phyloP scores from a whole-genome alignment of 1,140 invertebrate genomes.

The Euura lappo region DNA sequence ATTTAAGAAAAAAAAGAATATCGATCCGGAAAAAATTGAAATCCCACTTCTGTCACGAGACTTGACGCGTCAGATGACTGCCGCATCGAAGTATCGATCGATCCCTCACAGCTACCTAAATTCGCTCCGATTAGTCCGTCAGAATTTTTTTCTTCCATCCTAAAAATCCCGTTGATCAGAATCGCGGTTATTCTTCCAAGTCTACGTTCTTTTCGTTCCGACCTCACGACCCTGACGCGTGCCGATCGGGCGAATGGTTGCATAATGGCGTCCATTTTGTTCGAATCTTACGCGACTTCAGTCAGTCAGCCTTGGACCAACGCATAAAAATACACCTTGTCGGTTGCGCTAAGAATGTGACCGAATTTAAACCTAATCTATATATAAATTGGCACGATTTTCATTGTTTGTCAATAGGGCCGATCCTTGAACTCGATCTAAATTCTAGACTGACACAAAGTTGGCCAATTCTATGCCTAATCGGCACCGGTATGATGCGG shows the following conservation, averaged over 20 bases:
- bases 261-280: constrained; percentile 12
- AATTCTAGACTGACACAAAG: background rate
- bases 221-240: background rate
- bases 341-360: background rate
- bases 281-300: background rate
- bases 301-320: background rate
- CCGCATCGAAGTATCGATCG: background rate
- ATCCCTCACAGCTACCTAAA: background rate
- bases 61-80: background rate
- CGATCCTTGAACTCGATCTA: background rate
- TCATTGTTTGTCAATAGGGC: constrained; percentile 9
- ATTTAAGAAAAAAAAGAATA: background rate
- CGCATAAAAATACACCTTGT: background rate
- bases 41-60: background rate
- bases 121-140: background rate
- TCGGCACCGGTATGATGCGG: too few species aligned
- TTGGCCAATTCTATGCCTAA: too few species aligned
- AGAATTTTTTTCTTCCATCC: background rate
- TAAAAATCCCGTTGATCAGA: background rate
- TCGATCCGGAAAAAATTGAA: constrained; percentile 4
- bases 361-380: background rate
- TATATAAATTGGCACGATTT: background rate
- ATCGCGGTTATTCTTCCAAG: too few species aligned
- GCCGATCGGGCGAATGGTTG: background rate
- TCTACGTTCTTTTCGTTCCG: background rate